These are phyloP conservation scores for Puntigrus tetrazona DNA, from an alignment of 2,113 vertebrate species.

Conservation along the genomic window DNA sequence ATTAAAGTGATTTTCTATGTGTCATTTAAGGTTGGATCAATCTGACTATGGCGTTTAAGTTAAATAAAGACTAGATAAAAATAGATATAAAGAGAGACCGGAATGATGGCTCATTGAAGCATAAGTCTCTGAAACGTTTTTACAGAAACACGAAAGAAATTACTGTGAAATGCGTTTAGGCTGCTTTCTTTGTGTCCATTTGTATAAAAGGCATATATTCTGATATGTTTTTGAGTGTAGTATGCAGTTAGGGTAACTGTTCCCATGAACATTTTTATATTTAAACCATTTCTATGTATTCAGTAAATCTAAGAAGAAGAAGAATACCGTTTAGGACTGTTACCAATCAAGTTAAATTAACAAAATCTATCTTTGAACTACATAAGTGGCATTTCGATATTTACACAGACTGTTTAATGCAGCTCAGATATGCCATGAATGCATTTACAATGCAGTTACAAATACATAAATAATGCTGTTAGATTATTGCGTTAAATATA, in stretches of 20 bases:
- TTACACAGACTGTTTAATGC: neutral
- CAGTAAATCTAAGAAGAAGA: neutral
- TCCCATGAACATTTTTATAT: too few species aligned
- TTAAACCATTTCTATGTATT: neutral
- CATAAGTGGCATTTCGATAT: neutral
- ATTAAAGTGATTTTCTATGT: neutral
- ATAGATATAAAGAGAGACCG: too few species aligned
- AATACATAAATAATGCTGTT: neutral
- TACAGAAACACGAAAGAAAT: neutral
- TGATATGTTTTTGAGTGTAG: neutral
- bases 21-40: neutral
- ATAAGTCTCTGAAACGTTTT: neutral
- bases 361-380: neutral
- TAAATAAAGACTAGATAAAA: too few species aligned
- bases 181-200: neutral
- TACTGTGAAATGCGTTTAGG: neutral
- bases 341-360: neutral
- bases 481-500: neutral
- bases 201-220: neutral
- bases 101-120: neutral
- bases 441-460: neutral
- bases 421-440: neutral
- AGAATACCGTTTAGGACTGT: neutral
- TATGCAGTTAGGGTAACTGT: neutral
- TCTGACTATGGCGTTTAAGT: neutral